phyloP scores from a whole-genome alignment of 2,113 vertebrate species.

The Dunckerocampus dactyliophorus region DNA sequence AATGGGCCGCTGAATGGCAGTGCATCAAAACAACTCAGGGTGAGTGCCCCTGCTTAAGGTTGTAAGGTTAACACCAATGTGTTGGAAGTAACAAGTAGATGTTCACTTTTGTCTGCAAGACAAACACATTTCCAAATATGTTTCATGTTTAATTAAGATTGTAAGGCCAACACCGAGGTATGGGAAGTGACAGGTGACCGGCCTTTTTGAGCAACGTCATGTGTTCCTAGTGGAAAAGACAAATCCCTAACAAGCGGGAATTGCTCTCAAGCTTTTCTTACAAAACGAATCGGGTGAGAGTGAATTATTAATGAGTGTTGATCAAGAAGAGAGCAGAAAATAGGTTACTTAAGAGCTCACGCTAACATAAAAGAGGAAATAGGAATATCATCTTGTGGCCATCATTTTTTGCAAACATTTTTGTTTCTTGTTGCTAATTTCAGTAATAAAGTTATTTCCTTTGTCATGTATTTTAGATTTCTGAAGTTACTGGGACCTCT shows the following conservation, averaged over 20 bases:
- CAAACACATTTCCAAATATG: too few species aligned
- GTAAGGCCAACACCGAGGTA: too few species aligned
- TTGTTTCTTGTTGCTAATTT: conserved; percentile 43
- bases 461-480: conserved; percentile 39
- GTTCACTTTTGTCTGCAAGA: background rate
- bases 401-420: conserved; percentile 27
- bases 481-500: conserved; percentile 23
- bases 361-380: conserved; percentile 47
- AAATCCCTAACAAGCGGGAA: conserved; percentile 41
- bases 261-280: conserved; percentile 46
- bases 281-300: conserved; percentile 54
- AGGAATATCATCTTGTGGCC: conserved; percentile 36
- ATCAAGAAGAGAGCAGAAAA: conserved; percentile 61
- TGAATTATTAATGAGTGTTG: conserved; percentile 69
- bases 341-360: conserved; percentile 54
- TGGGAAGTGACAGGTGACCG: too few species aligned
- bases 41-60: conserved; percentile 28
- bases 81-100: background rate
- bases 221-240: conserved; percentile 27
- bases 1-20: conserved; percentile 37
- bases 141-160: too few species aligned
- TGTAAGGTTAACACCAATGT: background rate
- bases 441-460: conserved; percentile 41
- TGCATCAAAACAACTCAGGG: conserved; percentile 16
- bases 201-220: conserved; percentile 8